A percentile compares a stretch with the other conserved stretches of the same genome.
Evolutionary conservation across 2,113 vertebrate genomes (phyloP).

Genomic region (Poeciliopsis retropinna): DNA sequence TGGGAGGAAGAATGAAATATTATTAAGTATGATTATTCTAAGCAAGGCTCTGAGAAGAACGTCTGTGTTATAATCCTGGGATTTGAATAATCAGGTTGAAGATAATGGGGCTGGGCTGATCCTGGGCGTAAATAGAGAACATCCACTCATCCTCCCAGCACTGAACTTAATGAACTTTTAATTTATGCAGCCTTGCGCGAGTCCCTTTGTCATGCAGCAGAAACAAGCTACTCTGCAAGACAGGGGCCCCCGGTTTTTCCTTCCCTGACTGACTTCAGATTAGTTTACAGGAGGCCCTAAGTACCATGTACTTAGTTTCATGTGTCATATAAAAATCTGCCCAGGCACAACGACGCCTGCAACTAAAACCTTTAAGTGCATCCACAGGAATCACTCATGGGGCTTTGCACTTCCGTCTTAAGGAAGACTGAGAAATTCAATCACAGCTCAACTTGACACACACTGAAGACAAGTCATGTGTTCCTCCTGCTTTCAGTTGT

Average conservation of each 20-base stretch:
- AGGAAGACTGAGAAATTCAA: constrained; percentile 86
- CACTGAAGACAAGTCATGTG: constrained; percentile 67
- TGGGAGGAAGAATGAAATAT: constrained; percentile 65
- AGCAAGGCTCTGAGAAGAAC: constrained; percentile 66
- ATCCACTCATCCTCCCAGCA: constrained; percentile 72
- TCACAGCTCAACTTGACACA: constrained; percentile 75
- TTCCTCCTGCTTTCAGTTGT: constrained; percentile 71
- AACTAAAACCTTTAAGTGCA: constrained; percentile 89
- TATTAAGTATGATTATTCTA: constrained; percentile 71
- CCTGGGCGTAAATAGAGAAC: constrained; percentile 75
- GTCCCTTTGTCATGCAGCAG: constrained; percentile 83
- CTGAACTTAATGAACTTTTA: constrained; percentile 83
- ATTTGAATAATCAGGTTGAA: constrained; percentile 80
- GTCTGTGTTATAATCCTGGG: constrained; percentile 75
- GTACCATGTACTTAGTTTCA: constrained; percentile 86
- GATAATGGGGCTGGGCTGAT: constrained; percentile 75
- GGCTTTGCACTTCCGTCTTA: constrained; percentile 84
- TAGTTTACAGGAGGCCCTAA: constrained; percentile 83
- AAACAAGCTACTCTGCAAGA: constrained; percentile 77
- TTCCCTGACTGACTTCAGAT: constrained; percentile 76
- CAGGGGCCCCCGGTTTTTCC: constrained; percentile 73
- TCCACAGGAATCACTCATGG: constrained; percentile 83
- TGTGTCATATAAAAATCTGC: constrained; percentile 87
- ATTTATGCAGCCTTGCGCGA: constrained; percentile 79
- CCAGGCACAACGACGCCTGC: constrained; percentile 85